Percentiles rank a stretch among this genome's conserved stretches.
Evolutionary conservation across 2,113 vertebrate species (phyloP).

Genomic region (Plecotus auritus): DNA sequence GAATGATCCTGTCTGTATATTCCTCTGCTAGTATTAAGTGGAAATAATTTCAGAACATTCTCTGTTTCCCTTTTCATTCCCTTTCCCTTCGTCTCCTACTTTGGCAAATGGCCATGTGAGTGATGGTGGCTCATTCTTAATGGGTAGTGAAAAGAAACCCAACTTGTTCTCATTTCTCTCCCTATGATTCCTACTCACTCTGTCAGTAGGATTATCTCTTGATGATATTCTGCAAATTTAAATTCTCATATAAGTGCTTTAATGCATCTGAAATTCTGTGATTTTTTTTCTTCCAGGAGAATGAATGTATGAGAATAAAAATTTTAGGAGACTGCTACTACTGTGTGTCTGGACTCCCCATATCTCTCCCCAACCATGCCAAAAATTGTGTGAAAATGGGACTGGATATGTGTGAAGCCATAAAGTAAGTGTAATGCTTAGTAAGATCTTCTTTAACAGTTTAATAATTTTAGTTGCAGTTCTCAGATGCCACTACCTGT

Average conservation of each 20-base stretch:
- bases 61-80: not conserved
- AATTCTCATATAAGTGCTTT: not conserved
- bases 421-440: slow-evolving; percentile 89
- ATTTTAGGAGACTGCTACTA: slow-evolving; percentile 99
- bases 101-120: fast-evolving
- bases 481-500: not conserved
- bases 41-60: not conserved
- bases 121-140: no score
- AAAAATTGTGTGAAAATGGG: slow-evolving; percentile 99
- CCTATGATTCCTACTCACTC: no score
- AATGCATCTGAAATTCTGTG: not conserved
- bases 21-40: not conserved
- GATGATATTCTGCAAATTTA: not conserved
- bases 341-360: slow-evolving; percentile 96
- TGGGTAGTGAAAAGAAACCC: not conserved
- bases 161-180: not conserved
- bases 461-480: not conserved
- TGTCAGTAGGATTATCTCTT: not conserved
- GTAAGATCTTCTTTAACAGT: not conserved
- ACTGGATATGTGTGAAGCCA: slow-evolving; percentile 98
- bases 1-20: not conserved
- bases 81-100: not conserved
- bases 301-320: slow-evolving; percentile 99
- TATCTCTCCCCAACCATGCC: slow-evolving; percentile 95
- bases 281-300: slow-evolving; percentile 86